Evolutionary conservation across 1,140 invertebrate genomes (phyloP).

Genomic region (Tachypleus tridentatus): DNA sequence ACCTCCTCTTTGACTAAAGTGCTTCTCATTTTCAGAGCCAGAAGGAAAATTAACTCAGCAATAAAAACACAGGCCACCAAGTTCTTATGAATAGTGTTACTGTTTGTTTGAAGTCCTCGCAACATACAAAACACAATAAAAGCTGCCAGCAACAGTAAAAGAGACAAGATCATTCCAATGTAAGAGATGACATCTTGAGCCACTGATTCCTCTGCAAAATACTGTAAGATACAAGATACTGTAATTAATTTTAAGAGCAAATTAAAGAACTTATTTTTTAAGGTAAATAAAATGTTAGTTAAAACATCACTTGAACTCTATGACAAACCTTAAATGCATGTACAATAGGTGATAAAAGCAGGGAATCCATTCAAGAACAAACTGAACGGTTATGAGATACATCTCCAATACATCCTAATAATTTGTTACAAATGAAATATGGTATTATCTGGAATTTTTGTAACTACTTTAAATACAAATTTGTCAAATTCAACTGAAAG

Average conservation of each 20-base stretch:
- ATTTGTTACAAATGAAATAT: too few relatives aligned
- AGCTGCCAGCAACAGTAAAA: conserved; percentile 50
- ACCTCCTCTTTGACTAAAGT: conserved; percentile 49
- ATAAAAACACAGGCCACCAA: conserved; percentile 76
- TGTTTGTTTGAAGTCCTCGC: conserved; percentile 62
- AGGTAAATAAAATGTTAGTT: too few relatives aligned
- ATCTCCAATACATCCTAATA: too few relatives aligned
- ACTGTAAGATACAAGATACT: conserved; percentile 10
- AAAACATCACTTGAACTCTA: too few relatives aligned
- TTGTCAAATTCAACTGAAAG: too few relatives aligned
- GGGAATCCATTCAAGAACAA: too few relatives aligned
- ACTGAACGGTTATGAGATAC: too few relatives aligned
- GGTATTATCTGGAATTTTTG: too few relatives aligned
- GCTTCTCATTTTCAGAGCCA: conserved; percentile 65
- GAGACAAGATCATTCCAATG: conserved; percentile 56
- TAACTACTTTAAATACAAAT: too few relatives aligned
- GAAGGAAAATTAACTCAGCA: conserved; percentile 69
- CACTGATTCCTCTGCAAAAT: conserved; percentile 40
- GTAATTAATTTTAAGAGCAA: neutral
- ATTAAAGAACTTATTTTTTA: neutral
- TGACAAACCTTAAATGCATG: too few relatives aligned
- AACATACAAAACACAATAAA: conserved; percentile 63
- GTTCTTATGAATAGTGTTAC: conserved; percentile 89
- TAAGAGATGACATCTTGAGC: conserved; percentile 77
- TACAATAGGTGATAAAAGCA: too few relatives aligned